Evolutionary conservation across 2,113 vertebrate species (phyloP).

Genomic region (Burhinus oedicnemus): DNA sequence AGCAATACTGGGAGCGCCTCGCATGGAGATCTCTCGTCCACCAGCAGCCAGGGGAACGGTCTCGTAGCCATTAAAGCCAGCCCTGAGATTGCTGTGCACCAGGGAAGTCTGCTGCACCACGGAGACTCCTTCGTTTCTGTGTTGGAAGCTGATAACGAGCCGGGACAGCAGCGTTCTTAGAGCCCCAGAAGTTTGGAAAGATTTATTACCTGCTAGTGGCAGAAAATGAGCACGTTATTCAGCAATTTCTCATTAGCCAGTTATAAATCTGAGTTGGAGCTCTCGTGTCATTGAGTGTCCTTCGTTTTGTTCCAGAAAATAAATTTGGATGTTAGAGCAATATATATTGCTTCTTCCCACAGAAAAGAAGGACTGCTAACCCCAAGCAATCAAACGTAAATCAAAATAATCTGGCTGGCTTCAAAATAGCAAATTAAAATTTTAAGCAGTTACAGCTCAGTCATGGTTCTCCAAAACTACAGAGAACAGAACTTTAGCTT

Average conservation of each 20-base stretch:
- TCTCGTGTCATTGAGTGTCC: not conserved
- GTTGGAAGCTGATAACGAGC: not conserved
- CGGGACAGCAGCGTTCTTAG: fast-evolving
- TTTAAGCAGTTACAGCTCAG: not conserved
- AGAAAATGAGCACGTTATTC: not conserved
- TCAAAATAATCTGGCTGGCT: not conserved
- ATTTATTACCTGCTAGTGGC: not conserved
- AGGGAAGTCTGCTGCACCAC: fast-evolving
- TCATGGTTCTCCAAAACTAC: not conserved
- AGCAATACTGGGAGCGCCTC: fast-evolving
- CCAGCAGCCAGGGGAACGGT: not conserved
- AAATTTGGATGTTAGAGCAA: not conserved
- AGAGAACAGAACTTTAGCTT: not conserved
- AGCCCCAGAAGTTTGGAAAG: not conserved
- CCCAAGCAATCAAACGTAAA: not conserved
- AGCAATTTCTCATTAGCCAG: not conserved
- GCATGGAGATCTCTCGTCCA: fast-evolving
- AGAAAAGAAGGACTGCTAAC: not conserved
- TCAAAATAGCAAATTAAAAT: not conserved
- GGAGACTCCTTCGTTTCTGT: not conserved
- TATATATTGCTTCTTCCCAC: not conserved
- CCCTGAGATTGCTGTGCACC: not conserved
- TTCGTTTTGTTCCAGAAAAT: not conserved
- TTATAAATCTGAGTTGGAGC: not conserved
- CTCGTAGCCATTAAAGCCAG: not conserved